Percentiles rank a stretch among this genome's conserved stretches.
phyloP scores from a whole-genome alignment of 2,888 invertebrate genomes.

The Torymus texanus region DNA sequence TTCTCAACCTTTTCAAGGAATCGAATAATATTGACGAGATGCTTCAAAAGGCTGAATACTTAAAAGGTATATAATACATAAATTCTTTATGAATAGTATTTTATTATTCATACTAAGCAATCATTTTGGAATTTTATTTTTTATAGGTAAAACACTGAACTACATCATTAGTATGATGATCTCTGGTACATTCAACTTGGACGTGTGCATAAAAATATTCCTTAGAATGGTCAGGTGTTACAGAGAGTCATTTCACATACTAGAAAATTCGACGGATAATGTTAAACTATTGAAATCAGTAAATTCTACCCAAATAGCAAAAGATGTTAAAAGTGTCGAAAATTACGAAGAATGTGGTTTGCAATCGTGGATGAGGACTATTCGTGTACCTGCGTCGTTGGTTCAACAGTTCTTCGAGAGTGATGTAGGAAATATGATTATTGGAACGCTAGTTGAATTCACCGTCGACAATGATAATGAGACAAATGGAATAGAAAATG shows the following conservation, averaged over 20 bases:
- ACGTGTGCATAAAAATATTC: slow-evolving; percentile 49
- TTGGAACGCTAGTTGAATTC: slow-evolving; percentile 45
- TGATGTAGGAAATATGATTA: slow-evolving; percentile 24
- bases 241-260: slow-evolving; percentile 49
- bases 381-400: slow-evolving; percentile 37
- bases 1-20: slow-evolving; percentile 48
- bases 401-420: slow-evolving; percentile 42
- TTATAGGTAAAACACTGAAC: slow-evolving; percentile 50
- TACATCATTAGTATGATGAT: slow-evolving; percentile 48
- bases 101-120: not conserved
- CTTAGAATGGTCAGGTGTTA: slow-evolving; percentile 49
- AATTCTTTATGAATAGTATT: not conserved
- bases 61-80: slow-evolving; percentile 39
- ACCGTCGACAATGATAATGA: slow-evolving; percentile 25
- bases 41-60: slow-evolving; percentile 44
- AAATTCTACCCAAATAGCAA: slow-evolving; percentile 47
- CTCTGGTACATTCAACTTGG: slow-evolving; percentile 38
- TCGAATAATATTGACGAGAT: slow-evolving; percentile 47
- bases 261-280: slow-evolving; percentile 48
- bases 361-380: not conserved
- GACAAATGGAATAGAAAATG: slow-evolving; percentile 16
- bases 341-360: slow-evolving; percentile 28
- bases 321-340: slow-evolving; percentile 27
- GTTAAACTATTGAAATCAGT: slow-evolving; percentile 41
- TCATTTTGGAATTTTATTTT: not conserved